Conservation (phyloP, 2,113 vertebrate species). For the Scolopax mira region DNA sequence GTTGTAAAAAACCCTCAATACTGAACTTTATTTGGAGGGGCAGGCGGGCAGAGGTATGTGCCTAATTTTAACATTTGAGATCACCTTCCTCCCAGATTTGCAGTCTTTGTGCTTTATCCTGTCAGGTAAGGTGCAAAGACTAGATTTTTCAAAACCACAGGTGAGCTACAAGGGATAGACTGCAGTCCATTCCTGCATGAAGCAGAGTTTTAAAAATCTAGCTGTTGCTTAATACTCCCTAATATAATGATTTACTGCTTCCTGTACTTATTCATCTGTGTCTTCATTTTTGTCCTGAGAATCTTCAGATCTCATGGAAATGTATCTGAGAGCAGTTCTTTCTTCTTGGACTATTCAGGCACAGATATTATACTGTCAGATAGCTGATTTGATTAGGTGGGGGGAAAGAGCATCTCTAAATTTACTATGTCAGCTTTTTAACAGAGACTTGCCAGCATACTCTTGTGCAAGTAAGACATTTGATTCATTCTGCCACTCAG, state of each 20-base stretch:
- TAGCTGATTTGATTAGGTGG: neutral
- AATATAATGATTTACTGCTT: neutral
- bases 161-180: neutral
- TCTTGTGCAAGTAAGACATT: constrained; percentile 9
- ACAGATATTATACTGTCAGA: neutral
- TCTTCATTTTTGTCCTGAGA: neutral
- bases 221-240: neutral
- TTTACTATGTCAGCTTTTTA: neutral
- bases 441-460: neutral
- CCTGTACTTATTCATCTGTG: neutral
- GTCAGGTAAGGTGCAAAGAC: neutral
- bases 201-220: neutral
- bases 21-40: neutral
- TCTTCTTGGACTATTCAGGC: neutral
- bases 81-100: neutral
- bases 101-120: neutral
- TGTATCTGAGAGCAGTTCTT: neutral
- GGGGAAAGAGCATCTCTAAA: neutral
- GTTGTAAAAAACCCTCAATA: neutral
- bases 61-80: neutral
- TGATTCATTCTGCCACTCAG: neutral
- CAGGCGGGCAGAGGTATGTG: neutral
- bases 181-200: neutral
- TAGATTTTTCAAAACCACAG: neutral
- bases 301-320: neutral